These are phyloP conservation scores for Drosophila mulleri DNA, from an alignment of 2,888 invertebrate species.

Conservation along the genomic window DNA sequence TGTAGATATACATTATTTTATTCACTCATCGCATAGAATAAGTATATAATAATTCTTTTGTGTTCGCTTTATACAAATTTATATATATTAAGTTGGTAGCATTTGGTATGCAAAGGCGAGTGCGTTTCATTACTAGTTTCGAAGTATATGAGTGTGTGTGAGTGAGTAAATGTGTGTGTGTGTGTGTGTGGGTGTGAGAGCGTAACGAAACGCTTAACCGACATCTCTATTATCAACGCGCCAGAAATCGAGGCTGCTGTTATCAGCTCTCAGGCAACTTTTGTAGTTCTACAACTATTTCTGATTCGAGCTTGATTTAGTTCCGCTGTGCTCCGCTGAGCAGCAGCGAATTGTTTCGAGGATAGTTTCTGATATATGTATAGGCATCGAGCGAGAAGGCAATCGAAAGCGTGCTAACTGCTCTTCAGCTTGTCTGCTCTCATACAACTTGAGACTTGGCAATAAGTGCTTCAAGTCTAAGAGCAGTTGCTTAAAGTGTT, in stretches of 20 bases:
- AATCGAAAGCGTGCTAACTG: neutral
- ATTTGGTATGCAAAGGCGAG: constrained; percentile 69
- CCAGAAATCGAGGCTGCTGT: neutral
- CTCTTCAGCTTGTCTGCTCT: constrained; percentile 4
- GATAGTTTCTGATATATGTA: constrained; percentile 1
- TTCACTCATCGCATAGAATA: constrained; percentile 42
- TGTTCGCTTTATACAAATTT: constrained; percentile 70
- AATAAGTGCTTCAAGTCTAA: neutral
- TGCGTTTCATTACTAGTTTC: constrained; percentile 36
- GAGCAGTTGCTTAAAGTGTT: neutral
- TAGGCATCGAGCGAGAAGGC: no score
- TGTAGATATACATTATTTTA: constrained; percentile 36
- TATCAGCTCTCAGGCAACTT: constrained; percentile 6
- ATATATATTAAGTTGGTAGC: constrained; percentile 59
- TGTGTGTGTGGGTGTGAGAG: neutral
- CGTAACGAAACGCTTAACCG: constrained; percentile 9
- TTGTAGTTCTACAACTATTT: constrained; percentile 8
- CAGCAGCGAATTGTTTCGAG: neutral
- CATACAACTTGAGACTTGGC: neutral
- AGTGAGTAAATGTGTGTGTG: no score
- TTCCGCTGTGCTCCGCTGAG: constrained; percentile 1
- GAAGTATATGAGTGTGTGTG: neutral
- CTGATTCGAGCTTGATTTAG: constrained; percentile 14
- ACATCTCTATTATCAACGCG: constrained; percentile 31
- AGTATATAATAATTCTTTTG: constrained; percentile 67